phyloP scores from a whole-genome alignment of 2,888 invertebrate genomes.

The Tiliacea citrago region DNA sequence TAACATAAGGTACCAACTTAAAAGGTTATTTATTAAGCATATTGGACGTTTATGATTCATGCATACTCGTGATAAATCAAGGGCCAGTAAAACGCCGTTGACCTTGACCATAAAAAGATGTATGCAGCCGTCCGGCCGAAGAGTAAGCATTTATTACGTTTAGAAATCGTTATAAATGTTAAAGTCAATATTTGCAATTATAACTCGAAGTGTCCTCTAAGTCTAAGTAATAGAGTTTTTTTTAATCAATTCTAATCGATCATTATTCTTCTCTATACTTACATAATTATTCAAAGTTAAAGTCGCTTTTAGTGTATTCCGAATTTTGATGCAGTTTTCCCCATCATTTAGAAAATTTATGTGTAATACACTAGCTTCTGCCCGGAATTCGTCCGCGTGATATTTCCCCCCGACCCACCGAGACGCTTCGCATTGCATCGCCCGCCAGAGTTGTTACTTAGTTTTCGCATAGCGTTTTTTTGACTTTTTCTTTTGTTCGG shows the following conservation, averaged over 20 bases:
- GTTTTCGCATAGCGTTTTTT: no score
- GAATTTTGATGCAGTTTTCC: no score
- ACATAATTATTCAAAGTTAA: no score
- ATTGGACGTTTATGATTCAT: conserved; percentile 2
- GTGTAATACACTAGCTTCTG: no score
- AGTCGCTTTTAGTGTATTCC: no score
- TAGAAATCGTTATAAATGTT: background rate
- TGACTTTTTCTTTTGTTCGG: no score
- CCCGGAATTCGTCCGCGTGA: no score
- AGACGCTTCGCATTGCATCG: no score
- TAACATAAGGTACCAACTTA: background rate
- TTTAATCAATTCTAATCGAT: background rate
- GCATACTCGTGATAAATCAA: background rate
- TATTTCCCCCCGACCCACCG: no score
- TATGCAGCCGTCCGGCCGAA: background rate
- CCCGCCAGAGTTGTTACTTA: no score
- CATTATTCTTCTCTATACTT: background rate
- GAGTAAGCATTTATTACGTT: background rate
- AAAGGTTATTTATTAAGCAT: background rate
- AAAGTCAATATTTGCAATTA: background rate
- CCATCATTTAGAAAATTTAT: no score
- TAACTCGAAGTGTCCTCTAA: background rate
- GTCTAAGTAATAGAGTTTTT: background rate
- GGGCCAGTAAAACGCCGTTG: background rate
- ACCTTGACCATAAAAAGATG: background rate